phyloP scores from a whole-genome alignment of 2,888 invertebrate species.

The Heliconius hortense region DNA sequence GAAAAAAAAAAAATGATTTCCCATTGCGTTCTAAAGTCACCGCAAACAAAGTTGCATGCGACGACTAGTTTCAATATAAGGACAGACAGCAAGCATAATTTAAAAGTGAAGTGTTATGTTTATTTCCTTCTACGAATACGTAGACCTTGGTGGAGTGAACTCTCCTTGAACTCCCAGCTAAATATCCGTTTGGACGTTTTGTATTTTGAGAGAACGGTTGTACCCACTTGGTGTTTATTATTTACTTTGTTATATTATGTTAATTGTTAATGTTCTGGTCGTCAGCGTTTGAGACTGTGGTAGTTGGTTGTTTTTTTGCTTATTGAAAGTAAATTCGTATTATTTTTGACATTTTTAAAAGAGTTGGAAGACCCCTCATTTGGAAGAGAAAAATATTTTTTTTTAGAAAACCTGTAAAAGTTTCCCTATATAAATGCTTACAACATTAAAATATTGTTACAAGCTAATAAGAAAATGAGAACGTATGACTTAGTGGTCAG shows the following conservation, averaged over 20 bases:
- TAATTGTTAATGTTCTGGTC: neutral
- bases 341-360: too few relatives aligned
- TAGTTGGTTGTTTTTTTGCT: neutral
- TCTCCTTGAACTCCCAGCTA: constrained; percentile 36
- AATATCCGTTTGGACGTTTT: constrained; percentile 28
- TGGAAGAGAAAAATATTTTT: too few relatives aligned
- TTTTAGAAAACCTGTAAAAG: too few relatives aligned
- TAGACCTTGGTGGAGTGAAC: constrained; percentile 33
- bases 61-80: neutral
- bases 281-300: neutral
- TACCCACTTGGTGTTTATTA: constrained; percentile 1
- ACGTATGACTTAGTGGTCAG: too few relatives aligned
- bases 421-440: too few relatives aligned
- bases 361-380: too few relatives aligned
- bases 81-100: constrained; percentile 11
- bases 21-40: neutral
- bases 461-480: too few relatives aligned
- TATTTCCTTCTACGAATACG: constrained; percentile 34
- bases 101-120: constrained; percentile 8
- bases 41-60: neutral
- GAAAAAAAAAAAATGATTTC: neutral
- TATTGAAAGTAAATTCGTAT: neutral
- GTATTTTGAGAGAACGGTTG: constrained; percentile 23
- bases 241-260: constrained; percentile 13
- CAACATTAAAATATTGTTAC: too few relatives aligned